Evolutionary conservation across 2,888 invertebrate species (phyloP).

Genomic region (Nezara viridula): DNA sequence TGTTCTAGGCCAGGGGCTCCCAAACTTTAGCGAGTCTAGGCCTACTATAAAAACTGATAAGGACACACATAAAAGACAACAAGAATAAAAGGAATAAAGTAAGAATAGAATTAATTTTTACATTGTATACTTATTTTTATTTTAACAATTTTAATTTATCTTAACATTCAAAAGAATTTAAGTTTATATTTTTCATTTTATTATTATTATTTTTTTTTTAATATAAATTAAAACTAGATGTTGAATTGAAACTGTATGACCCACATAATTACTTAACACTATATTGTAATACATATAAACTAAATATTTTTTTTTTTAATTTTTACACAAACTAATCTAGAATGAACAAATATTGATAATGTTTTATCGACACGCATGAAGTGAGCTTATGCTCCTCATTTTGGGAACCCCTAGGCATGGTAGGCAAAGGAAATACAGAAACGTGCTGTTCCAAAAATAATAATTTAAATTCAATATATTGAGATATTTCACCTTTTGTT

Average conservation of each 20-base stretch:
- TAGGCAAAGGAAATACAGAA: neutral
- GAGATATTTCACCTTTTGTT: neutral
- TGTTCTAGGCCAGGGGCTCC: conserved; percentile 33
- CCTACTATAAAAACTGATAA: neutral
- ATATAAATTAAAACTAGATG: too few relatives aligned
- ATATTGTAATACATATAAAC: too few relatives aligned
- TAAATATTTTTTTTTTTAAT: neutral
- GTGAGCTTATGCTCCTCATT: neutral
- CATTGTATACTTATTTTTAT: neutral
- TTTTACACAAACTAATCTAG: neutral
- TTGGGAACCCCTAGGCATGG: neutral
- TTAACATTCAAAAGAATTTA: neutral
- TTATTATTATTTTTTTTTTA: too few relatives aligned
- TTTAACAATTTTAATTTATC: neutral
- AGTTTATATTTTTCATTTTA: neutral
- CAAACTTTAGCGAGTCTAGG: conserved; percentile 21
- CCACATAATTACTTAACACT: too few relatives aligned
- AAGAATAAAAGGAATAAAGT: conserved; percentile 36
- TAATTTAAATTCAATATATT: neutral
- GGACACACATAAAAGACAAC: conserved; percentile 26
- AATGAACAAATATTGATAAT: neutral
- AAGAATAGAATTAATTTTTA: conserved; percentile 29
- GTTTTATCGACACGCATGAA: neutral
- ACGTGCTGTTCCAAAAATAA: neutral
- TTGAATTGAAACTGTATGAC: too few relatives aligned